Base-by-base conservation (phyloP, 1,140 invertebrate genomes). In the Limonius californicus region DNA sequence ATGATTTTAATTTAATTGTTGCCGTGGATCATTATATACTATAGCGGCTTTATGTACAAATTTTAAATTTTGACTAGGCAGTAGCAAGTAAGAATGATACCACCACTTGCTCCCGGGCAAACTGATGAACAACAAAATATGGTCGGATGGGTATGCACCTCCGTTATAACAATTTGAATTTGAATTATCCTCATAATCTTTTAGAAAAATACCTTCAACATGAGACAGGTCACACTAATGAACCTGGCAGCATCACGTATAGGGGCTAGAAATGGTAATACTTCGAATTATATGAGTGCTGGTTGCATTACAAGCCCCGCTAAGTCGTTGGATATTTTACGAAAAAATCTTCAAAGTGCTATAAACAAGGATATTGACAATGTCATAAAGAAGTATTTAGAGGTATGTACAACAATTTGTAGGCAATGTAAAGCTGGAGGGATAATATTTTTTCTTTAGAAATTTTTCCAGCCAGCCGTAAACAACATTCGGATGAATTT, bases 321-420 rank as follows among this genome's bases (percentile, higher is more conserved):
- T 50, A 90, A 89, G 76, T 89, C 87, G 6, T 75, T 91, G 39
- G 88, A 91, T 72, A 79, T 90, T 53, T 69, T 92, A 16, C 72
- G 89, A 57, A 86, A 88, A 73, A 89, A 87, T 69, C 78, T 92
- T 66, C 89, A 92, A 76, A 83, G 81, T 63, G 82, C 82, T 57
- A 87, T 91, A 19, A 91, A 90, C 68, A 85, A 87, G 70, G 89
- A 92, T 74, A 87, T 92, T 63, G 85, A 90, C 77, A 80, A 82
- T 74, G 83, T 90, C 19, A 84, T 90, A 19, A 85, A 86, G 68
- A 87, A 87, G 71, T 90, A 90, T 79, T 77, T 89, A 43, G 87
- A 89, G 71, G 88, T 89, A 76, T 77, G 79, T 74, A 59, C 23
- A 27, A 27, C 23, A 27, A 27, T 27, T 27, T 27, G 23, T 27